Conservation (phyloP, 2,888 invertebrate genomes). For the Aricia artaxerxes region DNA sequence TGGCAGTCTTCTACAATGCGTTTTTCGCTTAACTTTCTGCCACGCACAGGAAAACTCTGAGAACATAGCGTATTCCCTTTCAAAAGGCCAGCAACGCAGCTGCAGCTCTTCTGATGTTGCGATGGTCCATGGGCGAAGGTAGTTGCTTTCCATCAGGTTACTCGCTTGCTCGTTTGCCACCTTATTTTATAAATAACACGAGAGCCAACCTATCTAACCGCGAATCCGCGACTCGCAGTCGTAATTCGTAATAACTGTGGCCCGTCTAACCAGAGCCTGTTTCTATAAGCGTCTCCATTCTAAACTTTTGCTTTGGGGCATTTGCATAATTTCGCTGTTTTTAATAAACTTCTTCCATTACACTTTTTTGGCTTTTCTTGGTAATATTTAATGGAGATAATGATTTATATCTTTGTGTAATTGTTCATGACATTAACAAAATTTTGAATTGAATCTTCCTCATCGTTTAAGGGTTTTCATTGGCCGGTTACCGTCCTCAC, state of each 20-base stretch:
- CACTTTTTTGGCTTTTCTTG: not conserved
- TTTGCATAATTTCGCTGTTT: constrained; percentile 28
- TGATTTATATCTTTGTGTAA: not conserved
- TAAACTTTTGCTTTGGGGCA: constrained; percentile 27
- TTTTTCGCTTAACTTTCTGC: no score
- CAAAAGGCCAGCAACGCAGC: no score
- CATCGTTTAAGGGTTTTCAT: no score
- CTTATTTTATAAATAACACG: not conserved
- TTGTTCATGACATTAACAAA: not conserved
- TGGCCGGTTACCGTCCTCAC: no score
- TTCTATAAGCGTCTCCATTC: constrained; percentile 12
- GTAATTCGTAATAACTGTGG: not conserved
- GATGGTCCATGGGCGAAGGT: no score
- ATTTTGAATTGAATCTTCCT: no score
- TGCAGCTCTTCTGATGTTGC: no score
- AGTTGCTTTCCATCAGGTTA: not conserved
- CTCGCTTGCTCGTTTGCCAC: not conserved
- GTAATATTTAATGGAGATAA: not conserved
- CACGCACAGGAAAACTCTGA: no score
- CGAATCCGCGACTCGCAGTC: not conserved
- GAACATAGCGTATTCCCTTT: no score
- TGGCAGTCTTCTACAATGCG: no score
- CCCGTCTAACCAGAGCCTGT: not conserved
- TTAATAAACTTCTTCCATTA: constrained; percentile 29
- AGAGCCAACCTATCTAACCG: not conserved